Conservation (phyloP, 2,888 invertebrate species). For the Campopleginae sp. region DNA sequence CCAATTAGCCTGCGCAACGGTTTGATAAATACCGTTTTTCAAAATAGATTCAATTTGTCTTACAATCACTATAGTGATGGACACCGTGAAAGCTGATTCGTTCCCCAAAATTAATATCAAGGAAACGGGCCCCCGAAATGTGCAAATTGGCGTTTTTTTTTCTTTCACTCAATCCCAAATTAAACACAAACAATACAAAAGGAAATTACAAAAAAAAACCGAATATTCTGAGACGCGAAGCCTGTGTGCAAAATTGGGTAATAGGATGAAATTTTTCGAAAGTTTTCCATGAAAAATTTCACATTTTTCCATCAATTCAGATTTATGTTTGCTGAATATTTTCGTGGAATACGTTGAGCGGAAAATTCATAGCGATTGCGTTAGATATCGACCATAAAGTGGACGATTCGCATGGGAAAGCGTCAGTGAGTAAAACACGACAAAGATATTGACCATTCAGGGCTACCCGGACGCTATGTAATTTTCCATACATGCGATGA, state of each 20-base stretch:
- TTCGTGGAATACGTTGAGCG: background rate
- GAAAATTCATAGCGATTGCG: background rate
- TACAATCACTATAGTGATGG: background rate
- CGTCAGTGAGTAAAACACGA: background rate
- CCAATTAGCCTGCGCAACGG: background rate
- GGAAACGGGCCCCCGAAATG: no score
- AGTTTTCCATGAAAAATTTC: background rate
- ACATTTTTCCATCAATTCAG: background rate
- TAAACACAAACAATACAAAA: no score
- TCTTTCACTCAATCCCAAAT: no score
- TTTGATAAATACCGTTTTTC: background rate
- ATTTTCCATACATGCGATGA: background rate
- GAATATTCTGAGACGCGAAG: no score
- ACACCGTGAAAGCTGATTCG: no score
- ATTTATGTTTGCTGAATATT: background rate
- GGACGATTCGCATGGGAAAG: background rate
- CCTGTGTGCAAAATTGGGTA: no score
- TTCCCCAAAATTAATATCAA: no score
- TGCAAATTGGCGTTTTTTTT: no score
- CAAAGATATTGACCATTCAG: conserved; percentile 15
- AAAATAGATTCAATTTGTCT: background rate
- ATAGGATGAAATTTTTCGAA: no score
- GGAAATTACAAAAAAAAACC: no score
- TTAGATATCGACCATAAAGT: background rate
- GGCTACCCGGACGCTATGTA: background rate